Base-by-base conservation (phyloP, 2,797 vertebrate genomes). In the Pangasius sanitwongsei region DNA sequence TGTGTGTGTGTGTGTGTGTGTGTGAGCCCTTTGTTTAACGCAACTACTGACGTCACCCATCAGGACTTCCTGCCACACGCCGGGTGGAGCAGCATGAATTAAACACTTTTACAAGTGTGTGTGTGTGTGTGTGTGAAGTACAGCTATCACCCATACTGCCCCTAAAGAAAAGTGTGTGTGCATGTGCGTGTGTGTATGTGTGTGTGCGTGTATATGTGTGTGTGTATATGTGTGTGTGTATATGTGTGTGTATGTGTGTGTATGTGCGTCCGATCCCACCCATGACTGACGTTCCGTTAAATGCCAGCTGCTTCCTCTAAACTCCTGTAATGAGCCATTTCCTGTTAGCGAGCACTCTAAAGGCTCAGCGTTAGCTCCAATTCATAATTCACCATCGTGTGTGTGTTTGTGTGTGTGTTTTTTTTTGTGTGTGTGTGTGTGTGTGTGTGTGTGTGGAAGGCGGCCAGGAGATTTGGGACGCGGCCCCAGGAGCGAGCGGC, bases 321-420 rank as follows among this genome's bases (percentile, higher is more conserved):
- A 84, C 72, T 37, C 80, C 44, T 41, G 67, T 67, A 86, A 89
- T 75, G 85, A 77, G 81, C 89, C 23, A 70, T 69, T 90, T 90
- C 74, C 67, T 89, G 50, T 85, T 44, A 80, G 41, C 34, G 13
- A 80, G 65, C 61, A 0, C 57, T 9, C 44, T 48, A 69, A 89
- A 78, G 90, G 57, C 44, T 88, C 55, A 44, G 85, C 78, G 86
- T 89, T 90, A 67, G 78, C 81, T 89, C 86, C 55, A 91, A 83
- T 87, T 91, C 59, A 18, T 87, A 72, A 87, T 80, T 89, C 65
- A 85, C 85, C 88, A 88, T 75, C 55, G 7, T 6, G 37, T 48
- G 48, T 72, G n/a, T 25, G 48, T 70, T 63, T 84, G 59, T 83
- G 34, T 83, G 81, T 16, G 34, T 25, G 61, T 25, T 34, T 83